Evolutionary conservation across 2,888 invertebrate species (phyloP), one percentile per base, ranked within the genome.

Genomic region (Acrobasis suavella): DNA sequence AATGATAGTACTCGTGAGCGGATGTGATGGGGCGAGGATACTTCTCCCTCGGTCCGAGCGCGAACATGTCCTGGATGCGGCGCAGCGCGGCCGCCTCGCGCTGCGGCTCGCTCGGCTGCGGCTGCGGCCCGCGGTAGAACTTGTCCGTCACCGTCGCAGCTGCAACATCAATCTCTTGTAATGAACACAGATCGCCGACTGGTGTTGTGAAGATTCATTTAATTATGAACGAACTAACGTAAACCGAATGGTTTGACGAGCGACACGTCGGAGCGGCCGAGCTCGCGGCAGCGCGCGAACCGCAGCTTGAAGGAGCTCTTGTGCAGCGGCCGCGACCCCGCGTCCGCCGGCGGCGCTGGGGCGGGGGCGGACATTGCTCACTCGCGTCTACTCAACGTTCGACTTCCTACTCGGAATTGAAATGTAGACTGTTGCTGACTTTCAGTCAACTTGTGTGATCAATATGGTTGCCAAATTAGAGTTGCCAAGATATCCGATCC

Each of bases 231-330:
- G 7, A 32, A 80, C 84, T 80, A 60, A 91, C 91, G 87, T 49
- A 90, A 69, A 38, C 79, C 78, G 9, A 83, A 77, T 38, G 92
- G 92, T 61, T 83, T 84, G 58, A 85, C 80, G 16, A 80, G 79
- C 12, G 90, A 89, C 60, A 88, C 80, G 73, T 86, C 72, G 15
- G 91, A 92, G 72, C 89, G 89, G 50, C 92, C 92, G 54, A 73
- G 81, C 76, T 90, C 91, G 63, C 85, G 82, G 66, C 78, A 81
- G n/a, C 82, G 69, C 63, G 89, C 89, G 74, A 91, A 91, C 9
- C 89, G 83, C 65, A 91, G 75, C 78, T 88, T 87, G 75, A 91
- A 91, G 60, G 89, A 81, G 65, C 76, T 77, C 65, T 80, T 80
- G 65, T 55, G 38, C 17, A 17, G 56, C 62, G 49, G 46, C 61